Base-by-base conservation (phyloP, 2,797 vertebrate genomes). In the Sebastes kiyomatsui region DNA sequence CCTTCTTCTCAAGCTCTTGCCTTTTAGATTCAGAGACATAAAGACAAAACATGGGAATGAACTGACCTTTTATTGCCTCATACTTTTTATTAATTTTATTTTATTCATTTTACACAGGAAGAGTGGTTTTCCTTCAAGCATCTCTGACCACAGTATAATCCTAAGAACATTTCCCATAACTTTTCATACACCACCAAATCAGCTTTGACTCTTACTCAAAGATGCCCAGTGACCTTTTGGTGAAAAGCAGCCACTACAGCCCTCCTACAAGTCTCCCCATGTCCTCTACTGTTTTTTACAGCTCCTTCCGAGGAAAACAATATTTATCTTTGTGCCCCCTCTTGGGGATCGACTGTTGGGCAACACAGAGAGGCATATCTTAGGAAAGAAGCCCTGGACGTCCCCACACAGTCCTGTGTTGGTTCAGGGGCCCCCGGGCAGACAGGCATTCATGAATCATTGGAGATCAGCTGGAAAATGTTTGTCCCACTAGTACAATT, bases 321-420 rank as follows among this genome's bases (percentile, higher is more conserved):
- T 73, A 74, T 86, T 58, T 59, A n/a, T 86, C 32, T 85, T 52
- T 66, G 56, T 77, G 30, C 58, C 60, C 35, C 25, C 11, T 60
- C 28, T 30, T 46, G 59, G 64, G 28, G 25, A n/a, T 8, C 20
- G 33, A 76, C 30, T 28, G n/a, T 52, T 14, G 61, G 58, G 33
- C 28, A 56, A 38, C 67, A 77, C 16, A 30, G 6, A 69, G 22
- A 72, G 23, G 69, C 23, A 68, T 33, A 2, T 61, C 20, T 35
- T 5, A 62, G 42, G 20, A 67, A 10, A 59, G 6, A 32, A 23
- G 22, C 27, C 16, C 11, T 30, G 33, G 33, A n/a, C 7, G 7
- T 52, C 49, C 49, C 49, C 7, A 8, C 32, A 6, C 13, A 35
- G 59, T 2, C 32, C 8, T 16, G 27, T 73, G 80, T 75, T 72